Conservation (phyloP, 2,113 vertebrate species). For the Bubo blakistoni region DNA sequence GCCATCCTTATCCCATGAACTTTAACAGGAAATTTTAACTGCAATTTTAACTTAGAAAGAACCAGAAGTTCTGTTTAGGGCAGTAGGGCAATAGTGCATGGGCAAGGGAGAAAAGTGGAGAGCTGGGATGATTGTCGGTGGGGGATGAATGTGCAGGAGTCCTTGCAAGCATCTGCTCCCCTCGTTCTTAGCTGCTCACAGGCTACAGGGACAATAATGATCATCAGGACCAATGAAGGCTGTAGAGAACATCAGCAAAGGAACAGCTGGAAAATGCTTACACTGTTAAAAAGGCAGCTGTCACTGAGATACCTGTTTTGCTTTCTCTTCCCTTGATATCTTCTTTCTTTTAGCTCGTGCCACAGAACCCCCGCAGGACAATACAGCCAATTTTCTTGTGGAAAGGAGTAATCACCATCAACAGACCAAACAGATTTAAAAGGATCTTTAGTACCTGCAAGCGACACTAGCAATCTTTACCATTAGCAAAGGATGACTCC, state of each 20-base stretch:
- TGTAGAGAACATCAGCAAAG: not conserved
- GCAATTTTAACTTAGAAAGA: rapidly evolving
- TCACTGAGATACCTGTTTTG: not conserved
- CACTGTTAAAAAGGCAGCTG: not conserved
- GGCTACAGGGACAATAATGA: not conserved
- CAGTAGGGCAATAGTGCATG: not conserved
- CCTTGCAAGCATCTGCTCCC: not conserved
- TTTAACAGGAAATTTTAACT: not conserved
- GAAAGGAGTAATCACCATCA: not conserved
- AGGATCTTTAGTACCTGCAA: not conserved
- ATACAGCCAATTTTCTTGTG: not conserved
- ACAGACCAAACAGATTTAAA: not conserved
- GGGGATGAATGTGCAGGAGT: not conserved
- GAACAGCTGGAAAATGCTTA: not conserved
- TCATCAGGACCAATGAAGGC: not conserved
- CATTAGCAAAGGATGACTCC: not conserved
- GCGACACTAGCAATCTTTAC: not conserved
- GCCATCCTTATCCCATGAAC: rapidly evolving
- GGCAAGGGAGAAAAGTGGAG: not conserved
- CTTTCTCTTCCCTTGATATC: not conserved
- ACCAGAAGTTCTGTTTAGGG: not conserved
- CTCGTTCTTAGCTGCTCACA: not conserved
- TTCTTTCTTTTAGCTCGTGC: not conserved
- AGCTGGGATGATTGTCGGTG: not conserved
- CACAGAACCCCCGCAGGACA: not conserved